Evolutionary conservation across 2,888 invertebrate genomes (phyloP).

Genomic region (Steromphala cineraria): DNA sequence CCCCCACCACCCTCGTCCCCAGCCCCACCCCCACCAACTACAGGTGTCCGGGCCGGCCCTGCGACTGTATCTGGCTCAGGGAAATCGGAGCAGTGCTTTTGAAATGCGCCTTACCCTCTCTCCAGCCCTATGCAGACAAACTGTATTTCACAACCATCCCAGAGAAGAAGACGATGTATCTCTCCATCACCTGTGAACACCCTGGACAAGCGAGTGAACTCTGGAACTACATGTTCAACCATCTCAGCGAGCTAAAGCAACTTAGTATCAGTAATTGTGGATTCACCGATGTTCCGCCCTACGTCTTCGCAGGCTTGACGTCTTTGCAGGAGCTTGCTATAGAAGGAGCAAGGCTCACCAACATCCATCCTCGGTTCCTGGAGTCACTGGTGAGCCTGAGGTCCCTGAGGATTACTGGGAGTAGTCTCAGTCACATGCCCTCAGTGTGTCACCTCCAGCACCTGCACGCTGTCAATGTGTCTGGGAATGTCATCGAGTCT

Average conservation of each 20-base stretch:
- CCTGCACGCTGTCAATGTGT: slow-evolving; percentile 29
- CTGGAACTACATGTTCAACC: slow-evolving; percentile 31
- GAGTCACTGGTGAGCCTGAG: slow-evolving; percentile 24
- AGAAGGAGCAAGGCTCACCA: slow-evolving; percentile 2
- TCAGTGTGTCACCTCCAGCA: slow-evolving; percentile 27
- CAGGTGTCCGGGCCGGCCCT: slow-evolving; percentile 7
- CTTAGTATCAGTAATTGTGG: slow-evolving; percentile 31
- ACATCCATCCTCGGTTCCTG: slow-evolving; percentile 33
- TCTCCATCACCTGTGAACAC: slow-evolving; percentile 10
- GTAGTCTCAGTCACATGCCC: slow-evolving; percentile 31
- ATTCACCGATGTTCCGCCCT: slow-evolving; percentile 28
- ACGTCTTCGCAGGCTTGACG: slow-evolving; percentile 35
- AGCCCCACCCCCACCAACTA: background rate
- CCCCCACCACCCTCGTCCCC: background rate
- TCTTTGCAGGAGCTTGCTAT: slow-evolving; percentile 30
- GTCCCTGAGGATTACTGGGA: slow-evolving; percentile 29
- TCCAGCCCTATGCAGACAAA: background rate
- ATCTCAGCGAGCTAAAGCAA: slow-evolving; percentile 22
- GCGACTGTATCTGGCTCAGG: slow-evolving; percentile 22
- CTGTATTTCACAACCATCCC: slow-evolving; percentile 11
- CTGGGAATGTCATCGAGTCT: slow-evolving; percentile 28
- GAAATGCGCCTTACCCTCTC: background rate
- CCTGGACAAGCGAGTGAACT: slow-evolving; percentile 10
- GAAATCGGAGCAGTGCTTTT: background rate
- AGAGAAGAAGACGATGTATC: background rate